phyloP scores from a whole-genome alignment of 2,797 vertebrate genomes.

The Poecilia wingei region DNA sequence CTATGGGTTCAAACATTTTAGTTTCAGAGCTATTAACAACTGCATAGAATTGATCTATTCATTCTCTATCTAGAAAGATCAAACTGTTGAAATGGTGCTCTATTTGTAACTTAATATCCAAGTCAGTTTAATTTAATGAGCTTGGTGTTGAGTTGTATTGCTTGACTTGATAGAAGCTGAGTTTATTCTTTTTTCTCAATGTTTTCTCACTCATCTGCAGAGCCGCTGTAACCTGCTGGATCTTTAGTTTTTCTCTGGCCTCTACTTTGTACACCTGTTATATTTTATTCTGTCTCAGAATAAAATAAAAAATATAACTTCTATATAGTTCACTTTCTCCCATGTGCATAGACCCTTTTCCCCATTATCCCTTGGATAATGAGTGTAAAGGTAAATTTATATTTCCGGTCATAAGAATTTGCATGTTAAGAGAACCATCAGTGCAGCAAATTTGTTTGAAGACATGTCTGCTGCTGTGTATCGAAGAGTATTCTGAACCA shows the following conservation, averaged over 20 bases:
- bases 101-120: neutral
- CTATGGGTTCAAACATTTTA: neutral
- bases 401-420: neutral
- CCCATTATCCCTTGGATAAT: constrained; percentile 12
- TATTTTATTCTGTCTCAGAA: neutral
- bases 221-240: neutral
- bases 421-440: constrained; percentile 5
- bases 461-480: neutral
- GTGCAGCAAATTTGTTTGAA: neutral
- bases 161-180: neutral
- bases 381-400: neutral
- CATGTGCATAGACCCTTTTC: neutral
- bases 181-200: neutral
- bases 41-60: neutral
- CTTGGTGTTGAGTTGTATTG: neutral
- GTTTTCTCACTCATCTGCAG: neutral
- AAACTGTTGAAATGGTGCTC: neutral
- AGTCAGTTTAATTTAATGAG: neutral
- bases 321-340: constrained; percentile 12
- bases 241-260: neutral
- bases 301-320: constrained; percentile 1
- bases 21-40: neutral
- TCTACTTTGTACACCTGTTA: neutral
- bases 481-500: constrained; percentile 27
- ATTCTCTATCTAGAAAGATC: neutral